These are phyloP conservation scores for Patiria miniata DNA, from an alignment of 35 echinoderm and acorn worm genomes.

Conservation along the genomic window DNA sequence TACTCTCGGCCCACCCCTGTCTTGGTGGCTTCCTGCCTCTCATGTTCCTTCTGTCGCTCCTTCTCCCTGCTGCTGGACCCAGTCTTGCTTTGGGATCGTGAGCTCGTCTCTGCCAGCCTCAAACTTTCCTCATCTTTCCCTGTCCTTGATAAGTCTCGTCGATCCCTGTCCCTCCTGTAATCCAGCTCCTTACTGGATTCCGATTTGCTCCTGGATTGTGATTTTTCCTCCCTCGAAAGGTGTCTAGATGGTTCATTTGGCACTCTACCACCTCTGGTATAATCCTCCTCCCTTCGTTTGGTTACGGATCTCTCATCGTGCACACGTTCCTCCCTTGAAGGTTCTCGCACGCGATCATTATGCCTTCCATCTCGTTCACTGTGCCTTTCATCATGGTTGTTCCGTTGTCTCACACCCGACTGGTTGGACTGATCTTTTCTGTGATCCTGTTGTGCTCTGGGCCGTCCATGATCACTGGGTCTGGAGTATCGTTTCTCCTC, in stretches of 20 bases:
- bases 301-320: not conserved
- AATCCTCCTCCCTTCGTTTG: not conserved
- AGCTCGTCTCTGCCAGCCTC: not conserved
- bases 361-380: not conserved
- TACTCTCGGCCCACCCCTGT: not conserved
- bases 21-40: not conserved
- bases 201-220: not conserved
- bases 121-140: not conserved
- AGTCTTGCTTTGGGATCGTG: not conserved
- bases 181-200: no score
- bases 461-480: no score
- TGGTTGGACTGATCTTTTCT: not conserved
- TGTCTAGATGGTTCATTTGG: not conserved
- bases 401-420: not conserved
- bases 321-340: not conserved
- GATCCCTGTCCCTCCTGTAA: not conserved
- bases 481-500: no score
- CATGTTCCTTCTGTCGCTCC: not conserved
- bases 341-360: not conserved
- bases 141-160: not conserved
- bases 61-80: slow-evolving; percentile 4
- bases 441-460: no score
- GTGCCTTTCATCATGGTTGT: slow-evolving; percentile 6
- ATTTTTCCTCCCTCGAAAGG: not conserved
- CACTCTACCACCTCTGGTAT: not conserved